phyloP scores from a whole-genome alignment of 2,888 invertebrate genomes.

The Neuroscelio doddi region DNA sequence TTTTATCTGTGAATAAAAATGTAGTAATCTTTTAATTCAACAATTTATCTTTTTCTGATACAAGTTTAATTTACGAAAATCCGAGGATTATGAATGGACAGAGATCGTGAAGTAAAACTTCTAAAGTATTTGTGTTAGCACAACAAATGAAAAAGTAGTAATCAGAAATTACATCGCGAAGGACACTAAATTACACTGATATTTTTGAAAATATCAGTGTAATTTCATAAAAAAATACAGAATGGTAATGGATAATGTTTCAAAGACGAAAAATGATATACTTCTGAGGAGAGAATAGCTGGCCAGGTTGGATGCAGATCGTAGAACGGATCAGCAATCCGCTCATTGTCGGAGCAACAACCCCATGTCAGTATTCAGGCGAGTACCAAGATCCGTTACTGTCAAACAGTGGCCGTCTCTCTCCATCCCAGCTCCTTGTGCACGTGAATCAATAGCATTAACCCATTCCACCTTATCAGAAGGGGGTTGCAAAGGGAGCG shows the following conservation, averaged over 20 bases:
- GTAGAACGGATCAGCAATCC: constrained; percentile 27
- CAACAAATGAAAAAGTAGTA: no score
- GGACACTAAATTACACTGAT: no score
- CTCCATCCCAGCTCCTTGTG: constrained; percentile 56
- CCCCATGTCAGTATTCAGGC: constrained; percentile 35
- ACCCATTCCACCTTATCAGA: constrained; percentile 71
- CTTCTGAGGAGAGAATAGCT: not conserved
- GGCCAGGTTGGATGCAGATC: constrained; percentile 32
- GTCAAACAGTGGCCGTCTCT: constrained; percentile 68
- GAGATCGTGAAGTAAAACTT: no score
- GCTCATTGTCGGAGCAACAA: constrained; percentile 37
- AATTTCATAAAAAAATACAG: not conserved
- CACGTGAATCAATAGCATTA: constrained; percentile 73
- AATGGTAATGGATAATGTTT: not conserved
- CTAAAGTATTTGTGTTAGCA: no score
- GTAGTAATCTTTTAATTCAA: no score
- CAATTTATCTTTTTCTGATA: no score
- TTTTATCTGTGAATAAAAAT: no score
- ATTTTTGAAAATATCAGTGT: no score
- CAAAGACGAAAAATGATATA: not conserved
- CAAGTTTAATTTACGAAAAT: no score
- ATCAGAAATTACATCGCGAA: no score
- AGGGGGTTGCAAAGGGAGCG: constrained; percentile 57
- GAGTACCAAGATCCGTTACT: constrained; percentile 66
- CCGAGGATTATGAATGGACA: no score